These are phyloP conservation scores for Aplidium turbinatum DNA, from an alignment of 23 tunicate species.

Conservation along the genomic window DNA sequence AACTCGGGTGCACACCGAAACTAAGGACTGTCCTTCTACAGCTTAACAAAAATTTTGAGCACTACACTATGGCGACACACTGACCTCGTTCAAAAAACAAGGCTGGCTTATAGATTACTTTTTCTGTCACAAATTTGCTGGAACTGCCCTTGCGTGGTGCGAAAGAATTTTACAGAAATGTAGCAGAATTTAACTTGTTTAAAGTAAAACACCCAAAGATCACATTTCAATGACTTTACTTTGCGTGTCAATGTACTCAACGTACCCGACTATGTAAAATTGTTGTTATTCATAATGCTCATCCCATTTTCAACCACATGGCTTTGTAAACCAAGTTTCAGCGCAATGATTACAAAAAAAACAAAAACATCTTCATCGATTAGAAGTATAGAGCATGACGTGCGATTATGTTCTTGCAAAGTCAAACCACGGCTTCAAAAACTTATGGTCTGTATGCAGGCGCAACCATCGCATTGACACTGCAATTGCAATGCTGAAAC, in stretches of 20 bases:
- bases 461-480: not conserved
- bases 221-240: not conserved
- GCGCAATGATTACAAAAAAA: not conserved
- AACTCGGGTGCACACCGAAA: no score
- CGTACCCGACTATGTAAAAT: conserved; percentile 5
- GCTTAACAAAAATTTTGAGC: conserved; percentile 27
- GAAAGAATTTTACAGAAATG: conserved; percentile 8
- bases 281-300: not conserved
- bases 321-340: not conserved
- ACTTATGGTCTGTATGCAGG: not conserved
- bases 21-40: no score
- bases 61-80: conserved; percentile 21
- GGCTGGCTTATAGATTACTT: conserved; percentile 18
- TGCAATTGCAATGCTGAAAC: not conserved
- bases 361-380: not conserved
- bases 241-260: not conserved
- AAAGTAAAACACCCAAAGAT: conserved; percentile 4
- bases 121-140: conserved; percentile 22
- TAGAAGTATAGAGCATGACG: conserved; percentile 2
- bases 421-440: conserved; percentile 6
- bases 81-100: conserved; percentile 20
- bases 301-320: conserved; percentile 2
- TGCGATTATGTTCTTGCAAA: not conserved
- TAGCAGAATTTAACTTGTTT: not conserved
- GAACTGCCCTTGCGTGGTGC: conserved; percentile 30